Evolutionary conservation across 2,113 vertebrate species (phyloP), one percentile per base, ranked within the genome.

Genomic region (Brachyhypopomus gauderio): DNA sequence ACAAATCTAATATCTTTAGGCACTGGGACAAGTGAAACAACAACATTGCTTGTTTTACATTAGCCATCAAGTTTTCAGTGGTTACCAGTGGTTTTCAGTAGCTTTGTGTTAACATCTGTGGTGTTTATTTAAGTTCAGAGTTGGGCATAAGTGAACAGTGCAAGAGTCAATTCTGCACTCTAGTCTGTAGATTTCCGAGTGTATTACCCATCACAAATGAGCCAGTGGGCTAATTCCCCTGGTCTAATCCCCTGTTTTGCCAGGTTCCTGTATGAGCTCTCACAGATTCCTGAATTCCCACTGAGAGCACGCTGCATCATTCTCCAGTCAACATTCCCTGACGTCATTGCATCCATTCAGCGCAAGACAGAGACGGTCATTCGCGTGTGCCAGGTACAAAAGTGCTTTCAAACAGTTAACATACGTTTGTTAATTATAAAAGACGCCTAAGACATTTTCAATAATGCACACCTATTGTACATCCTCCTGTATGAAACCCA

Each of bases 181-280:
- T 30, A 30, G 30, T 2, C 30, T 30, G 30, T 30, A 30, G 30
- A 45, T 45, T 45, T 45, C 5, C 41, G 3, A 1, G 41, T 45
- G 9, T 45, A 45, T 45, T 11, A 45, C 41, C 41, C 41, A 45
- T 11, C 41, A 45, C 41, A 45, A 2, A 45, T 45, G 3, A 45
- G 9, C 45, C 45, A 38, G 38, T 58, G 48, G 16, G 27, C 34
- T 52, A 79, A 56, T 76, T 27, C 9, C 52, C 19, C 45, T 23
- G n/a, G 64, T 38, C 34, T 70, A 17, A 38, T 73, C 6, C 38
- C 17, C 52, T 69, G 48, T 41, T 62, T 5, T 84, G 83, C 8
- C 90, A 99, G 98, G 87, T 99, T 99, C 92, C 92, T 99, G 3
- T 97, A 96, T 19, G 96, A 99, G 82, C 91, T 99, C 63, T 96